Percentiles rank a stretch among this genome's conserved stretches.
Conservation (phyloP, 2,888 invertebrate species). For the Drosophila glabriapex region DNA sequence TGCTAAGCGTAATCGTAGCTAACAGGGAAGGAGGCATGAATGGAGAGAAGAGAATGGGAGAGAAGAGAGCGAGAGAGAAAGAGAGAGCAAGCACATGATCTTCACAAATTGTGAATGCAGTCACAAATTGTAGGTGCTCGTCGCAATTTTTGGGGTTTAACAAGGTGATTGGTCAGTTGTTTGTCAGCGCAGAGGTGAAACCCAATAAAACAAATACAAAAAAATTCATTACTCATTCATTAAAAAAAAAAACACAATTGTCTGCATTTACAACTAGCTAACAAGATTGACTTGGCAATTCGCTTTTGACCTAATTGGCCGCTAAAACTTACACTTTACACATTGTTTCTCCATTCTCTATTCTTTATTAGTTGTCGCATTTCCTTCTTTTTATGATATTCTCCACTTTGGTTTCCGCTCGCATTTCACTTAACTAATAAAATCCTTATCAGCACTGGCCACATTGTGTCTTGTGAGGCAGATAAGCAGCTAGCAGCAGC, state of each 20-base stretch:
- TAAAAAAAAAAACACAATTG: conserved; percentile 17
- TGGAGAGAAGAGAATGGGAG: not conserved
- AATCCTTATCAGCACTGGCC: conserved; percentile 45
- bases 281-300: conserved; percentile 18
- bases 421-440: conserved; percentile 8
- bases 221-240: conserved; percentile 60
- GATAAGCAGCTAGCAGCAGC: conserved; percentile 46
- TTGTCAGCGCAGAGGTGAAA: conserved; percentile 19
- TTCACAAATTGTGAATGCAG: not conserved
- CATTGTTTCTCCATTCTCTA: not conserved
- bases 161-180: conserved; percentile 66
- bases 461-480: conserved; percentile 49
- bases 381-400: conserved; percentile 36
- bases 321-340: not conserved
- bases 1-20: conserved; percentile 16
- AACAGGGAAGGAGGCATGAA: not conserved
- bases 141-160: conserved; percentile 43
- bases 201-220: conserved; percentile 10
- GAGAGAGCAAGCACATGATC: conserved; percentile 27
- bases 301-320: conserved; percentile 17
- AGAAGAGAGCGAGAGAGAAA: not conserved
- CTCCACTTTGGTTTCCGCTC: conserved; percentile 38
- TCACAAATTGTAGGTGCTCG: conserved; percentile 40
- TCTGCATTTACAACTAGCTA: conserved; percentile 42
- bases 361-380: conserved; percentile 39